Evolutionary conservation across 2,113 vertebrate genomes (phyloP).

Genomic region (Paradoxurus hermaphroditus): DNA sequence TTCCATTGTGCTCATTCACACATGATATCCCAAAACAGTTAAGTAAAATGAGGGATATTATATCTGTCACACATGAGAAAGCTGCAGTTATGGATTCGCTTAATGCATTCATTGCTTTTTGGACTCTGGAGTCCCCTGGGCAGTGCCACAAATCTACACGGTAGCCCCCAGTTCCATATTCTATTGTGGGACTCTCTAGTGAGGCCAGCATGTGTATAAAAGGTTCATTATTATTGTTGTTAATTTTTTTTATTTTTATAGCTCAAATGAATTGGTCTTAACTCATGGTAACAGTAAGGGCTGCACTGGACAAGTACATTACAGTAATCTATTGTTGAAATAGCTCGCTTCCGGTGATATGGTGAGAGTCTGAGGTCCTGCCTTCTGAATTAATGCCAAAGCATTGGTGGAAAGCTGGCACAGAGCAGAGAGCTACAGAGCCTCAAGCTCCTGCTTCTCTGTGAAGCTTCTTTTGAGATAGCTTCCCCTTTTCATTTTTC

Average conservation of each 20-base stretch:
- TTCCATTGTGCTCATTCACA: slow-evolving; percentile 67
- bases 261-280: slow-evolving; percentile 56
- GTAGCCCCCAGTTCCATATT: slow-evolving; percentile 26
- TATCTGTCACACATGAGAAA: slow-evolving; percentile 75
- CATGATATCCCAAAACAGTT: slow-evolving; percentile 72
- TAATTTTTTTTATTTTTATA: slow-evolving; percentile 65
- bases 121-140: slow-evolving; percentile 60
- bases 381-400: slow-evolving; percentile 39
- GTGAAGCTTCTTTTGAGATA: background rate
- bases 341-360: background rate
- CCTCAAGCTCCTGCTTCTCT: background rate
- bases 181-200: background rate
- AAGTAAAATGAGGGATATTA: slow-evolving; percentile 74
- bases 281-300: slow-evolving; percentile 41
- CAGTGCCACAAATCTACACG: slow-evolving; percentile 53
- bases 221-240: slow-evolving; percentile 63
- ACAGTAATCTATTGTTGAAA: slow-evolving; percentile 56
- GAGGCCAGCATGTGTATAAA: slow-evolving; percentile 44
- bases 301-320: slow-evolving; percentile 2
- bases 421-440: background rate
- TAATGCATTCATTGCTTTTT: slow-evolving; percentile 72
- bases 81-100: slow-evolving; percentile 56
- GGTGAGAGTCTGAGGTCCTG: background rate
- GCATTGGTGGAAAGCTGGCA: background rate
- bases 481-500: background rate